These are phyloP conservation scores for Apantesis nais DNA, from an alignment of 2,888 invertebrate species.

Conservation along the genomic window DNA sequence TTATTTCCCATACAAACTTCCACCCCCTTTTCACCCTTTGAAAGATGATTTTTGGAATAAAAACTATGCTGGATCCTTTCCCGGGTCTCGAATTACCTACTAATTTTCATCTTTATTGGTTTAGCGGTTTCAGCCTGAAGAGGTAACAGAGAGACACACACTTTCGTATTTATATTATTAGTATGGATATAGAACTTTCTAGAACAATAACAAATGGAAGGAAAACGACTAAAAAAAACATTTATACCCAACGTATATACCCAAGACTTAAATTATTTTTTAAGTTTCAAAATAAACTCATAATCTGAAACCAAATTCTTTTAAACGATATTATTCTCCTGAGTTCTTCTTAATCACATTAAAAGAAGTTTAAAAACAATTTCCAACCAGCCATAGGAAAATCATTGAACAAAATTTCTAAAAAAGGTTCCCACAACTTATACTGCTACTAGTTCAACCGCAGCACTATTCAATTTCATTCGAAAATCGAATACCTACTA, in stretches of 20 bases:
- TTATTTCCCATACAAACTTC: too few species aligned
- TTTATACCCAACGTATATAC: background rate
- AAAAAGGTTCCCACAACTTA: constrained; percentile 19
- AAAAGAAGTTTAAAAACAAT: background rate
- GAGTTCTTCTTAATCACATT: background rate
- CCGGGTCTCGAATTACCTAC: too few species aligned
- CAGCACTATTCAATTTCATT: constrained; percentile 44
- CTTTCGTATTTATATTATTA: too few species aligned
- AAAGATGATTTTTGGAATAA: too few species aligned
- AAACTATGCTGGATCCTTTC: too few species aligned
- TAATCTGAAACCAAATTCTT: background rate
- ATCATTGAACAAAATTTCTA: constrained; percentile 23
- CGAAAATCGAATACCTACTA: constrained; percentile 50
- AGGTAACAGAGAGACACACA: too few species aligned
- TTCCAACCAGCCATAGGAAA: constrained; percentile 5
- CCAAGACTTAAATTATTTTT: background rate
- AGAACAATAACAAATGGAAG: too few species aligned
- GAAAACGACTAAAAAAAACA: too few species aligned
- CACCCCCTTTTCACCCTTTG: too few species aligned
- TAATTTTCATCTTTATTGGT: too few species aligned
- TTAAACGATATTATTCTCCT: background rate
- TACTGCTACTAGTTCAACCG: constrained; percentile 36
- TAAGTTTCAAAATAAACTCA: background rate
- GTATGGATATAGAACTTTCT: too few species aligned
- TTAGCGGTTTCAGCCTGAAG: too few species aligned